Base-by-base conservation (phyloP, 2,113 vertebrate species). In the Leptobrachium ailaonicum region DNA sequence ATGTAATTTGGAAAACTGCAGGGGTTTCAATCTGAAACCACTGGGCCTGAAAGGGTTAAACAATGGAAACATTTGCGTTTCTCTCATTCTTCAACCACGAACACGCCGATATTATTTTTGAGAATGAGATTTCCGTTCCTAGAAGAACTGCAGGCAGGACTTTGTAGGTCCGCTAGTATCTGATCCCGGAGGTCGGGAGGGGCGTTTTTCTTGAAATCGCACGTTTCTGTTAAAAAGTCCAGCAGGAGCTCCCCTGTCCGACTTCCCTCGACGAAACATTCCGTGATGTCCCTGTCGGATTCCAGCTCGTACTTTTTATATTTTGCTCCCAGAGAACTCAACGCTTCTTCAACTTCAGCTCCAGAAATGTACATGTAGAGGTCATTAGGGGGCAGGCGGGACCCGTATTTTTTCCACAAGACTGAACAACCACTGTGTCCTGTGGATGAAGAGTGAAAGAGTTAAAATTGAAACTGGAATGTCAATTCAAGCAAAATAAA, bases 171-270 rank as follows among this genome's bases (percentile, higher is more conserved):
- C 81, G 92, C 87, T 54, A 94, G 20, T 50, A 99, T 79, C 56
- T 93, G 90, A 2, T 2, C 81, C 84, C 87, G 97, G 12, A 99
- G 88, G 69, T 94, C 90, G 32, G 90, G 87, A 13, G 95, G 87
- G 62, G 95, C 95, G 2, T 85, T 94, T 83, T 88, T 89, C 75
- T 82, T 94, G 85, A 99, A 98, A 20, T 95, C 83, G 45, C 76
- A 74, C 5, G 93, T 93, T 89, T 96, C 92, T 0, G 96, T 98
- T 84, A 98, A 91, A 86, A 98, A 98, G 84, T 99, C 97, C 71
- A 95, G 88, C 83, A 98, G 85, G 41, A 97, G 83, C 43, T 96
- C 95, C 76, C 96, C 96, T 4, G 91, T 91, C 84, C 89, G 86
- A 68, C 94, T 89, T 1, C 95, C 95, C 47, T 94, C 90, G 6